A percentile compares a stretch with the other conserved stretches of the same genome.
Evolutionary conservation across 1,140 invertebrate species (phyloP).

Genomic region (Bombus difficillimus): DNA sequence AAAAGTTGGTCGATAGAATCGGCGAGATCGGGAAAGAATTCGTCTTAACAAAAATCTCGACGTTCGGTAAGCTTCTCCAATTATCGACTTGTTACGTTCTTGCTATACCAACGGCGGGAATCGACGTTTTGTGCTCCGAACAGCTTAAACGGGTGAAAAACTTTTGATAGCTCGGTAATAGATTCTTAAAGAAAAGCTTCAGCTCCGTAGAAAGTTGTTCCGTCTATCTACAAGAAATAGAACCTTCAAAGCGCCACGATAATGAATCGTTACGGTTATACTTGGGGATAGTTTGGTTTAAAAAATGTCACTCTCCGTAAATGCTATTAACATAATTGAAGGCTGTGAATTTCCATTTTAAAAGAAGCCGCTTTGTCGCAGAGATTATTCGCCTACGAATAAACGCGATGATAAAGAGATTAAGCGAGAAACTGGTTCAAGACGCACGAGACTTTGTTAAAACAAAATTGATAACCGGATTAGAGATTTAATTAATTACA

Average conservation of each 20-base stretch:
- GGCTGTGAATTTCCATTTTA: neutral
- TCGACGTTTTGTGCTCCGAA: constrained; percentile 30
- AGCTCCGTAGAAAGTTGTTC: constrained; percentile 28
- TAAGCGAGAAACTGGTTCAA: too few species aligned
- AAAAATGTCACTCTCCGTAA: constrained; percentile 1
- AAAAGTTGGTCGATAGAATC: neutral
- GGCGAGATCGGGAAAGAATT: neutral
- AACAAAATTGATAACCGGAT: too few species aligned
- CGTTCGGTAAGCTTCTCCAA: constrained; percentile 43
- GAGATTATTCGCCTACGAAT: neutral
- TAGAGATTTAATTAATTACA: too few species aligned
- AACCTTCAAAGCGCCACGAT: neutral
- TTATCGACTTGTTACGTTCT: constrained; percentile 56
- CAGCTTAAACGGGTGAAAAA: constrained; percentile 45
- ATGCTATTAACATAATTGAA: neutral
- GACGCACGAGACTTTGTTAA: too few species aligned
- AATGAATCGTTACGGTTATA: constrained; percentile 19
- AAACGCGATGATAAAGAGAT: neutral
- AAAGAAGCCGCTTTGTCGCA: neutral
- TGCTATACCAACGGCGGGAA: neutral
- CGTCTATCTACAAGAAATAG: neutral
- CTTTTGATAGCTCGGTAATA: constrained; percentile 43
- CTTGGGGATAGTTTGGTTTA: neutral
- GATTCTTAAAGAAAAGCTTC: constrained; percentile 50
- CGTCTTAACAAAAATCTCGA: constrained; percentile 14